These are phyloP conservation scores for Tethea ocularis DNA, from an alignment of 2,888 invertebrate species.

Conservation along the genomic window DNA sequence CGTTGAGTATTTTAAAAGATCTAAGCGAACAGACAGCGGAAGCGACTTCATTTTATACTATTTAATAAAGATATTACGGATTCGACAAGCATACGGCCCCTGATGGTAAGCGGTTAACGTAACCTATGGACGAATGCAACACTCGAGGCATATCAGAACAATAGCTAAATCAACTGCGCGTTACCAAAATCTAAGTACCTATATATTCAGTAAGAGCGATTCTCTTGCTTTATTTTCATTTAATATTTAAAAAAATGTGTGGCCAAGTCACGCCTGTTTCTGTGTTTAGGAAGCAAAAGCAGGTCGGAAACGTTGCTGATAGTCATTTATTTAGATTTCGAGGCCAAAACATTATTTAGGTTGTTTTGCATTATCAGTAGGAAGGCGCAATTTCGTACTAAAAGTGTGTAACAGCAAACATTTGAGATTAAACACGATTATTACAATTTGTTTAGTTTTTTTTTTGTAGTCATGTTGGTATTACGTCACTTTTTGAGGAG, in stretches of 20 bases:
- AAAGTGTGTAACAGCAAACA: constrained; percentile 46
- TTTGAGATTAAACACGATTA: constrained; percentile 52
- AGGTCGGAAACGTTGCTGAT: constrained; percentile 80
- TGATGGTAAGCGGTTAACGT: too few relatives aligned
- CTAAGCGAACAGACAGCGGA: too few relatives aligned
- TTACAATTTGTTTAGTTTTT: neutral
- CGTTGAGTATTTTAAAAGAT: too few relatives aligned
- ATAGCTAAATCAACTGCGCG: too few relatives aligned
- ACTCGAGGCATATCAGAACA: too few relatives aligned
- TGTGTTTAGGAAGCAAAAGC: constrained; percentile 74
- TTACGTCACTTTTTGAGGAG: neutral
- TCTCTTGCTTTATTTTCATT: neutral
- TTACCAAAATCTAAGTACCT: too few relatives aligned
- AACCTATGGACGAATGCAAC: too few relatives aligned
- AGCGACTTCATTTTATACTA: too few relatives aligned
- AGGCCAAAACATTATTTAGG: constrained; percentile 78
- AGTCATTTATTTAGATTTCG: constrained; percentile 81
- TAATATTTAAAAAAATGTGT: constrained; percentile 33
- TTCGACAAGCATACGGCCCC: too few relatives aligned
- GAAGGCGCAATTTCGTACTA: constrained; percentile 75
- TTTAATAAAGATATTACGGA: too few relatives aligned
- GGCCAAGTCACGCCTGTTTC: constrained; percentile 51
- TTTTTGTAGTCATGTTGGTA: neutral
- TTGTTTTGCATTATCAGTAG: constrained; percentile 82
- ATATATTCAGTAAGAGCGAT: neutral